Percentiles rank a stretch among this genome's conserved stretches.
phyloP scores from a whole-genome alignment of 1,140 invertebrate genomes.

The Magallana ariakensis region DNA sequence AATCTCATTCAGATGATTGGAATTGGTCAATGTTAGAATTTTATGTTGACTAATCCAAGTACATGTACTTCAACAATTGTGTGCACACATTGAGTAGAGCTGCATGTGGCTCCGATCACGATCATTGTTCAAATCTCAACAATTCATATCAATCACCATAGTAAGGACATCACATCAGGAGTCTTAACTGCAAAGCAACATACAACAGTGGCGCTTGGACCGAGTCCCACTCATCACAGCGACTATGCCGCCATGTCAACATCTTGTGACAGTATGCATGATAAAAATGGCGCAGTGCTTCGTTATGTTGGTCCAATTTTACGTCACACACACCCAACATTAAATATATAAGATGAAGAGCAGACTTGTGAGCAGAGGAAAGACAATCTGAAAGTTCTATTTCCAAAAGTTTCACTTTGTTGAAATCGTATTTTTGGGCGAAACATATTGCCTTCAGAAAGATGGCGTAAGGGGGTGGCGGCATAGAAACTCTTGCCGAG shows the following conservation, averaged over 20 bases:
- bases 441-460: neutral
- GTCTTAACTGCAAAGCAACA: neutral
- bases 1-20: no score
- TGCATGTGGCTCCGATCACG: no score
- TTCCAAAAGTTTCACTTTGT: neutral
- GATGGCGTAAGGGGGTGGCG: neutral
- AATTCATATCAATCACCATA: no score
- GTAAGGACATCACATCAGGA: neutral
- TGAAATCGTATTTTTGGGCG: neutral
- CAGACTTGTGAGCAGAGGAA: neutral
- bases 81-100: no score
- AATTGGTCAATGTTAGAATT: no score
- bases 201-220: neutral
- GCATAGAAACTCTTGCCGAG: neutral
- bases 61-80: no score
- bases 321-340: neutral
- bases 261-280: neutral
- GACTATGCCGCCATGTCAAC: neutral
- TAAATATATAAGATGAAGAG: neutral
- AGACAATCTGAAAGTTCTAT: neutral
- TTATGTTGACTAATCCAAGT: no score
- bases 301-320: neutral
- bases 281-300: neutral
- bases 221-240: neutral
- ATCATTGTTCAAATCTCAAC: no score